Conservation (phyloP, 2,797 vertebrate species). For the Okamejei kenojei region DNA sequence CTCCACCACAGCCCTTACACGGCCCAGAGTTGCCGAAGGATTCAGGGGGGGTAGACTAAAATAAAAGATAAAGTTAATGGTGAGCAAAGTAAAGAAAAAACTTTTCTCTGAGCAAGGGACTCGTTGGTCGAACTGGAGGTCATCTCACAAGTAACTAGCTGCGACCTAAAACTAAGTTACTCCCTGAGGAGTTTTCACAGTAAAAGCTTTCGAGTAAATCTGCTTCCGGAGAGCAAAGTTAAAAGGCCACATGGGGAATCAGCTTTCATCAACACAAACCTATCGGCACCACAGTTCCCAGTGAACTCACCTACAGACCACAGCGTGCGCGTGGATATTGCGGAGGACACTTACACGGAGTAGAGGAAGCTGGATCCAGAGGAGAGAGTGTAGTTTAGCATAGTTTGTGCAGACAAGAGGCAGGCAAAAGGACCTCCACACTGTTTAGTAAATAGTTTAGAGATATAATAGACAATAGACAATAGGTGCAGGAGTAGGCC, state of each 20-base stretch:
- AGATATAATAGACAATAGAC: too few relatives aligned
- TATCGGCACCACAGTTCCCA: slow-evolving; percentile 22
- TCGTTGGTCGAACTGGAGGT: slow-evolving; percentile 13
- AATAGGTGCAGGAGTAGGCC: too few relatives aligned
- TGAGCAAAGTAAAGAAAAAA: slow-evolving; percentile 6
- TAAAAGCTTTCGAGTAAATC: slow-evolving; percentile 38
- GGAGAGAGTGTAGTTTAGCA: too few relatives aligned
- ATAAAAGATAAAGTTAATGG: slow-evolving; percentile 2
- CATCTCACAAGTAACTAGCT: slow-evolving; percentile 29
- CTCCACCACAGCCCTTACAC: not conserved
- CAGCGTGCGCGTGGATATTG: slow-evolving; percentile 5
- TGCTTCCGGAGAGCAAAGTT: slow-evolving; percentile 35
- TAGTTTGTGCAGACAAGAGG: too few relatives aligned
- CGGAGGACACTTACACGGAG: too few relatives aligned
- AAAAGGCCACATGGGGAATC: slow-evolving; percentile 36
- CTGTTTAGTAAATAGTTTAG: too few relatives aligned
- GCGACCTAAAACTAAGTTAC: slow-evolving; percentile 33
- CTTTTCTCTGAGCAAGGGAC: not conserved
- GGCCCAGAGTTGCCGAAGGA: not conserved
- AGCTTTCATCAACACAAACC: slow-evolving; percentile 30
- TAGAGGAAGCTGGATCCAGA: too few relatives aligned
- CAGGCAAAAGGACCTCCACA: too few relatives aligned
- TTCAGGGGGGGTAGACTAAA: not conserved
- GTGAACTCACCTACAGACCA: not conserved
- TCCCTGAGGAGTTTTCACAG: slow-evolving; percentile 36